Percentiles rank a stretch among this genome's conserved stretches.
phyloP scores from a whole-genome alignment of 1,140 invertebrate species.

The Achatina immaculata region DNA sequence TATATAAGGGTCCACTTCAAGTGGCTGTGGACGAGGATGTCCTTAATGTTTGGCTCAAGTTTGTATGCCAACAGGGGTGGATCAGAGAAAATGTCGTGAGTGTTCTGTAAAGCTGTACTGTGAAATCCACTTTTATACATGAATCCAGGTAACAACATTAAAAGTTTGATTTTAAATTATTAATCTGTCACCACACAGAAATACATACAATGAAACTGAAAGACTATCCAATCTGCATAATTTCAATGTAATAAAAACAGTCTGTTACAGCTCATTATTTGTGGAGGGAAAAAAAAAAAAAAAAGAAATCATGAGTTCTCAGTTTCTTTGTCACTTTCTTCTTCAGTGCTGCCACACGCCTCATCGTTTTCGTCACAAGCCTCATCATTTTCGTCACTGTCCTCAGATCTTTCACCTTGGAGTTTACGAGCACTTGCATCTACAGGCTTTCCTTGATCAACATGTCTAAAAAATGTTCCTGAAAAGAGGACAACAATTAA shows the following conservation, averaged over 20 bases:
- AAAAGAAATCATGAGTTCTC: neutral
- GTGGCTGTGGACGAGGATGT: too few relatives aligned
- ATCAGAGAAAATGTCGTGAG: too few relatives aligned
- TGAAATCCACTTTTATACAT: too few relatives aligned
- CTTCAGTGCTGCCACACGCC: neutral
- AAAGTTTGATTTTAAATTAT: too few relatives aligned
- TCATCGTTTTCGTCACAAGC: neutral
- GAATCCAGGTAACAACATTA: too few relatives aligned
- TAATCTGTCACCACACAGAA: too few relatives aligned
- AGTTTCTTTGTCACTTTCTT: neutral
- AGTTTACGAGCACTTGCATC: neutral
- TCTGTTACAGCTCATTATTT: neutral
- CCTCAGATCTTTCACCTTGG: neutral
- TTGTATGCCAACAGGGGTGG: too few relatives aligned
- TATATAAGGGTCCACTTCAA: too few relatives aligned
- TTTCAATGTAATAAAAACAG: neutral
- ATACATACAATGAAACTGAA: too few relatives aligned
- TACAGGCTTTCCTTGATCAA: neutral
- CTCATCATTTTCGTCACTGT: neutral
- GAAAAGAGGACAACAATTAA: neutral
- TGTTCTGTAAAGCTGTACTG: too few relatives aligned
- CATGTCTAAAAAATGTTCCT: conserved; percentile 16
- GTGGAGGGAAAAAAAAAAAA: neutral
- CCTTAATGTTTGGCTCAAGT: too few relatives aligned
- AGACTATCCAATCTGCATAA: too few relatives aligned